Evolutionary conservation across 2,113 vertebrate species (phyloP).

Genomic region (Mixornis gularis): DNA sequence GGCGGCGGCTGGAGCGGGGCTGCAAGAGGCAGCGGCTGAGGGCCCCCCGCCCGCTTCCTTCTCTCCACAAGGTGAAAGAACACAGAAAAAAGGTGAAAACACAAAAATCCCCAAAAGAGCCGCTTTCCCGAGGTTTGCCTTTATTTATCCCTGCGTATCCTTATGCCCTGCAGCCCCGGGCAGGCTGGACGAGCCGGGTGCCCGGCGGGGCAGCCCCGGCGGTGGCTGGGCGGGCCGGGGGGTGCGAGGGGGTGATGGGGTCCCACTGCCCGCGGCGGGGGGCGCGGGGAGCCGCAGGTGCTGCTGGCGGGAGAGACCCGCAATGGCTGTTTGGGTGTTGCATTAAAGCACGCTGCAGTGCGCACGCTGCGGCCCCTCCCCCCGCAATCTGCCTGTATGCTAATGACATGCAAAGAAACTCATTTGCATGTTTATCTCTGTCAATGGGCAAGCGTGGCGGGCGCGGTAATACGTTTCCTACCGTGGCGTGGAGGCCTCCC

Average conservation of each 20-base stretch:
- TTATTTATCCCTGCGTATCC: not conserved
- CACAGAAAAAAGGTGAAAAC: not conserved
- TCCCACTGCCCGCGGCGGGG: not conserved
- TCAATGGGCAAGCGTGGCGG: conserved; percentile 30
- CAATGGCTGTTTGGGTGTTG: conserved; percentile 15
- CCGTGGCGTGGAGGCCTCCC: conserved; percentile 2
- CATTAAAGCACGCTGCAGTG: not conserved
- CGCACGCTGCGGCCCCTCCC: not conserved
- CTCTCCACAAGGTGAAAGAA: not conserved
- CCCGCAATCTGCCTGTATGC: not conserved
- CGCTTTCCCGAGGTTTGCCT: not conserved
- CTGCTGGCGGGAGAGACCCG: not conserved
- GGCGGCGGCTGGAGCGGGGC: not conserved
- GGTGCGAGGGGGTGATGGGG: not conserved
- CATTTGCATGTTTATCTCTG: conserved; percentile 29
- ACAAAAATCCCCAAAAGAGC: not conserved
- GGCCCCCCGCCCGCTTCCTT: not conserved
- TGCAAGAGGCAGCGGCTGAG: not conserved
- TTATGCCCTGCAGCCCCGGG: not conserved
- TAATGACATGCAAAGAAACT: conserved; percentile 19
- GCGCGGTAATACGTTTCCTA: conserved; percentile 40
- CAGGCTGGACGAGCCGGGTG: not conserved
- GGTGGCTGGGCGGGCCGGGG: not conserved
- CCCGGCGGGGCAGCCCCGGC: not conserved
- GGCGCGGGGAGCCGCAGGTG: not conserved